Conservation (phyloP, 2,888 invertebrate species). For the Epirrhoe alternata region DNA sequence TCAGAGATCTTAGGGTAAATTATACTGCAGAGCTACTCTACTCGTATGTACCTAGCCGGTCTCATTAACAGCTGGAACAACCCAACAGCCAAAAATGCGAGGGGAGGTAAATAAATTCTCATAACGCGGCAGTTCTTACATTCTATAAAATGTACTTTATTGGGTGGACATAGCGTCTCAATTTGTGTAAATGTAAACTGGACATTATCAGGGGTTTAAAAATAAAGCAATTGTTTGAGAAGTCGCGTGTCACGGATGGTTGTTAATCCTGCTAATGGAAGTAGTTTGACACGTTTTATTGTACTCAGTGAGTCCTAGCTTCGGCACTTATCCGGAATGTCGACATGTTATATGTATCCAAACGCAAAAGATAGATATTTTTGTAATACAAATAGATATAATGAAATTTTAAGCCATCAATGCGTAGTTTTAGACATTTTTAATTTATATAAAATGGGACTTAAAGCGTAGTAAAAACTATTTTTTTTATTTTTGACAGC, state of each 20-base stretch:
- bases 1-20: background rate
- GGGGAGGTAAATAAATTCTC: constrained; percentile 22
- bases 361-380: background rate
- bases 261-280: constrained; percentile 22
- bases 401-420: no score
- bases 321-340: constrained; percentile 2
- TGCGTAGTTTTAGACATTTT: no score
- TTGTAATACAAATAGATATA: background rate
- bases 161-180: constrained; percentile 5
- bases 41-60: constrained; percentile 3
- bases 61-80: constrained; percentile 17
- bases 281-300: constrained; percentile 11
- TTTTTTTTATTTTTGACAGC: no score
- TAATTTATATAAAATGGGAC: no score
- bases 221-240: constrained; percentile 17
- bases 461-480: no score
- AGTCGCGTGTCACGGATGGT: constrained; percentile 17
- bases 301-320: constrained; percentile 3
- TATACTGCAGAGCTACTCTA: background rate
- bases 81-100: constrained; percentile 22
- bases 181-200: background rate
- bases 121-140: constrained; percentile 19
- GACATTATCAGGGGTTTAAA: constrained; percentile 18
- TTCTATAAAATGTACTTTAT: constrained; percentile 17
- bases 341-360: background rate